phyloP scores from a whole-genome alignment of 2,797 vertebrate genomes.

The Sparus aurata region DNA sequence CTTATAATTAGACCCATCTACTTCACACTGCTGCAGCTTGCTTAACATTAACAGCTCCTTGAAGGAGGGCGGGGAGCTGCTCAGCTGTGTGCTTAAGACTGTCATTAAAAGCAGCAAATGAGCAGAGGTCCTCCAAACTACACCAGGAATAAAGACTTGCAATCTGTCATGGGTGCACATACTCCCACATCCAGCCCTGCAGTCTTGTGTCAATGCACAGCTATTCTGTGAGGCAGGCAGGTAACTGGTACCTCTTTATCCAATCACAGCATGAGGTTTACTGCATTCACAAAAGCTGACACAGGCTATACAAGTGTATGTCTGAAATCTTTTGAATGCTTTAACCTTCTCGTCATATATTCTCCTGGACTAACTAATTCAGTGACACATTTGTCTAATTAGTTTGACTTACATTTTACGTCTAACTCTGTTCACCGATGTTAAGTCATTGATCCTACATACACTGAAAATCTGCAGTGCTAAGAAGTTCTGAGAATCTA shows the following conservation, averaged over 20 bases:
- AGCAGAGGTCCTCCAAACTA: constrained; percentile 35
- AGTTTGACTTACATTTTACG: neutral
- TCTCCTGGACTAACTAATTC: too few species aligned
- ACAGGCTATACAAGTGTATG: neutral
- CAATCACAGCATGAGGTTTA: constrained; percentile 10
- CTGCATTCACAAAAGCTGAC: constrained; percentile 5
- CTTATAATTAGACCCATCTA: constrained; percentile 67
- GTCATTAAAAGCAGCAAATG: constrained; percentile 61
- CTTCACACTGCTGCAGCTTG: constrained; percentile 44
- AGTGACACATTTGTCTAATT: neutral
- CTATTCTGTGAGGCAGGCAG: constrained; percentile 26
- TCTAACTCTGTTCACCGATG: too few species aligned
- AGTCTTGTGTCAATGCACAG: constrained; percentile 22
- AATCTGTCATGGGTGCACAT: constrained; percentile 24
- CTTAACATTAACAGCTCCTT: constrained; percentile 39
- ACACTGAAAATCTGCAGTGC: neutral
- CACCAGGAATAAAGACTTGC: constrained; percentile 33
- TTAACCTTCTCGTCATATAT: neutral
- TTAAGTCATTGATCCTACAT: neutral
- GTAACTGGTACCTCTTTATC: neutral
- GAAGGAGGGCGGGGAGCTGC: constrained; percentile 25
- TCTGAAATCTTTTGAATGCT: neutral
- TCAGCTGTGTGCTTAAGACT: constrained; percentile 53
- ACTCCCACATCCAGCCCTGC: constrained; percentile 45
- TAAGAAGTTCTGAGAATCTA: constrained; percentile 1